Evolutionary conservation across 2,797 vertebrate species (phyloP).

Genomic region (Pseudotriccus pelzelni): DNA sequence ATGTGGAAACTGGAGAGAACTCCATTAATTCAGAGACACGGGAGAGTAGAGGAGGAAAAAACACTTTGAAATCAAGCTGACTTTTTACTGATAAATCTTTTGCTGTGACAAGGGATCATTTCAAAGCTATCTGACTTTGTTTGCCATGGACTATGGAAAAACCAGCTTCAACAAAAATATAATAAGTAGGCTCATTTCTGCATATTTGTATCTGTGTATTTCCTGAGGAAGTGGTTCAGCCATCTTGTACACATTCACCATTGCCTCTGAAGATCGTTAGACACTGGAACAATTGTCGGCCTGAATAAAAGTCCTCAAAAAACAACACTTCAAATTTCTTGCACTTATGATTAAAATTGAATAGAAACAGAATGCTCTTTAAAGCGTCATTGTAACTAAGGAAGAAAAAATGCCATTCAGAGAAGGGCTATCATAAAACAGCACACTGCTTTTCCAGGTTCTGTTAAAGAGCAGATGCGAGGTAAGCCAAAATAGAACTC

Average conservation of each 20-base stretch:
- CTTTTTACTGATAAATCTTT: background rate
- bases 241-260: background rate
- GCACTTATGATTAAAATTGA: background rate
- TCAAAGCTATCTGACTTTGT: background rate
- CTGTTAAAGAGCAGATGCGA: background rate
- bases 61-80: background rate
- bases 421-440: background rate
- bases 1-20: background rate
- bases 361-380: background rate
- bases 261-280: background rate
- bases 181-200: background rate
- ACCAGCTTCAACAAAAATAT: background rate
- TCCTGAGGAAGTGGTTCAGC: background rate
- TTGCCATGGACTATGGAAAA: background rate
- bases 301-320: background rate
- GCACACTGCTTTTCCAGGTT: background rate
- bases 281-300: background rate
- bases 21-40: background rate
- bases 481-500: background rate
- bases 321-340: background rate
- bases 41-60: background rate
- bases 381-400: background rate
- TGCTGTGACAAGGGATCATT: background rate
- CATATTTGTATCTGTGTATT: background rate
- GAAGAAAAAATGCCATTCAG: background rate